Base-by-base conservation (phyloP, 2,113 vertebrate species). In the Oophaga pumilio region DNA sequence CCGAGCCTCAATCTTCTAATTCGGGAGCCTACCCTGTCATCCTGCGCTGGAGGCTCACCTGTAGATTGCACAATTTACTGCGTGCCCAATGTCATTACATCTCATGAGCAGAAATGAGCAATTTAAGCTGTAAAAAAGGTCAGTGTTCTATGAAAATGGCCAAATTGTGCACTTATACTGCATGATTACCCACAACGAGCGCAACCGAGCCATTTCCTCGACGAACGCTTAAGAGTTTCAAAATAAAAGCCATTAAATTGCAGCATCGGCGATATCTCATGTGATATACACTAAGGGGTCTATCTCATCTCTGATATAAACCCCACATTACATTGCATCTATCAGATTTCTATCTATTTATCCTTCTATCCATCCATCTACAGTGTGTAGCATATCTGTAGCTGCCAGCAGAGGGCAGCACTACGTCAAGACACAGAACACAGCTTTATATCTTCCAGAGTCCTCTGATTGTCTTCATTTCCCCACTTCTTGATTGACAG, bases 111-210 rank as follows among this genome's bases (percentile, higher is more conserved):
- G 43, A 49, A 82, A 68, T 82, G 80, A 66, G 60, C 60, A 66
- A 82, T 82, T 66, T 52, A 68, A 43, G 33, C 80, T 13, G 49
- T 8, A 62, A 9, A 43, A 82, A 82, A 68, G 80, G 80, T 82
- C 62, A 82, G 79, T 10, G 59, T 28, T 82, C 79, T 66, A 64
- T 82, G 59, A 12, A 82, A 82, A 64, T 49, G 79, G 79, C 33
- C 79, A 82, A 52, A 82, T 24, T 66, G 62, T 82, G 60, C 80
- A 24, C 80, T 68, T 82, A 43, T n/a, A 15, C 49, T 24, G 60
- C 80, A 50, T 68, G 80, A 82, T 68, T 82, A 68, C 80, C 33
- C 80, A 11, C 57, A 7, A 13, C 6, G 28, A 62, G 28, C 17
- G 26, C 14, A 43, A 81, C 62, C 64, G 79, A 64, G 79, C 57